Evolutionary conservation across 2,113 vertebrate species (phyloP), one percentile per base, ranked within the genome.

Genomic region (Strix uralensis): DNA sequence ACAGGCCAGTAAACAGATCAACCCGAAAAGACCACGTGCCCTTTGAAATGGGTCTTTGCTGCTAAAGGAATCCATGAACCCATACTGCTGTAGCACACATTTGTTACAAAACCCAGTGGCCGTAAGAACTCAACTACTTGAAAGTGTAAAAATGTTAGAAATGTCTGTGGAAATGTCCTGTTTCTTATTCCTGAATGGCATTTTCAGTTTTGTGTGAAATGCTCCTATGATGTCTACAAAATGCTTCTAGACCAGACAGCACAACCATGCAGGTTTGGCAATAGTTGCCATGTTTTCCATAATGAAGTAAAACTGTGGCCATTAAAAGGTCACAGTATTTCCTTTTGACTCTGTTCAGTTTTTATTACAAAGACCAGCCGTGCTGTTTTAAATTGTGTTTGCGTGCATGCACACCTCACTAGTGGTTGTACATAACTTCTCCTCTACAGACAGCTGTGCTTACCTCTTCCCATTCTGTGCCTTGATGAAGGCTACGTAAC

Each of bases 1-100:
- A 95, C 99, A 99, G 93, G 99, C 99, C 69, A 99, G 99, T 98
- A 98, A 99, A 98, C 99, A 99, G 98, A 99, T 99, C 88, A 99
- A 99, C 95, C 99, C 99, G n/a, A 99, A 99, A 96, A 99, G 99
- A 98, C 99, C 99, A 91, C 98, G 99, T 66, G 98, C 99, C 59
- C 98, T 99, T 97, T 99, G 98, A 98, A 97, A 75, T 27, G 34
- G 90, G 72, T 52, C 52, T 92, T 92, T 95, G 97, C 97, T 98
- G 97, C 97, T 97, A 90, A 97, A 96, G 94, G 95, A 97, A 91
- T 91, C 96, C 59, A 93, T 5, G 61, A 97, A 98, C 92, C 95
- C 5, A 47, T 97, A 97, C 91, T 97, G 89, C 94, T 98, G 95
- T 98, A 98, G 97, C 95, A 97, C 93, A 96, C 65, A 92, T 93